These are phyloP conservation scores for Corythoichthys intestinalis DNA, from an alignment of 2,113 vertebrate genomes.

Conservation along the genomic window DNA sequence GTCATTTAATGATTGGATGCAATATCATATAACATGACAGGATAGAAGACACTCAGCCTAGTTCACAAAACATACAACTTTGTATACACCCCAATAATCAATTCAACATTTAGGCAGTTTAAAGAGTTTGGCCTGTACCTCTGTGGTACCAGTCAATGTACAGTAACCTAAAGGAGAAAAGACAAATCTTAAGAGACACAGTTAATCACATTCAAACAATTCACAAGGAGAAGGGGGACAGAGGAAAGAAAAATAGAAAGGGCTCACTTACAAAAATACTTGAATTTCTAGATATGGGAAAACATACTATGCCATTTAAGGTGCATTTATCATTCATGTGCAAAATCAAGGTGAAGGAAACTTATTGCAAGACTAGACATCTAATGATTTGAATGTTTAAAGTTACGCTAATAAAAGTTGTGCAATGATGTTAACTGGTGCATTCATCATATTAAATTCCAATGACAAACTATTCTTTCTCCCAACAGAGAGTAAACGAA, in stretches of 20 bases:
- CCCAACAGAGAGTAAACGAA: slow-evolving; percentile 59
- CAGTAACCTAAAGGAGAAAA: slow-evolving; percentile 94
- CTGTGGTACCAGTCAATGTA: slow-evolving; percentile 91
- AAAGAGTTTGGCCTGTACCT: slow-evolving; percentile 91
- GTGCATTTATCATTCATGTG: slow-evolving; percentile 55
- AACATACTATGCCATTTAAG: slow-evolving; percentile 84
- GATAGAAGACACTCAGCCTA: neutral
- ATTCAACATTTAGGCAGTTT: slow-evolving; percentile 55
- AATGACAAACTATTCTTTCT: slow-evolving; percentile 96
- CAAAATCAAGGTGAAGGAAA: slow-evolving; percentile 71
- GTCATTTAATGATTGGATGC: neutral
- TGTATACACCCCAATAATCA: slow-evolving; percentile 83
- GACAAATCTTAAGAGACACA: slow-evolving; percentile 95
- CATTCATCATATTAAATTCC: slow-evolving; percentile 78
- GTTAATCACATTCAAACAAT: slow-evolving; percentile 98
- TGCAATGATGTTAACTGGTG: slow-evolving; percentile 50
- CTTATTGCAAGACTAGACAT: slow-evolving; percentile 59
- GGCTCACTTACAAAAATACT: slow-evolving; percentile 94
- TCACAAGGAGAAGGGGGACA: slow-evolving; percentile 80
- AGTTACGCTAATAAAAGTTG: slow-evolving; percentile 45
- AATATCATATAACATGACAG: neutral
- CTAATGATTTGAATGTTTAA: slow-evolving; percentile 55
- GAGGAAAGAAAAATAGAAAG: slow-evolving; percentile 76
- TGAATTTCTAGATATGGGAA: slow-evolving; percentile 83
- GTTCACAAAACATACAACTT: slow-evolving; percentile 70